Conservation (phyloP, 2,113 vertebrate genomes). For the Stictonetta naevosa region DNA sequence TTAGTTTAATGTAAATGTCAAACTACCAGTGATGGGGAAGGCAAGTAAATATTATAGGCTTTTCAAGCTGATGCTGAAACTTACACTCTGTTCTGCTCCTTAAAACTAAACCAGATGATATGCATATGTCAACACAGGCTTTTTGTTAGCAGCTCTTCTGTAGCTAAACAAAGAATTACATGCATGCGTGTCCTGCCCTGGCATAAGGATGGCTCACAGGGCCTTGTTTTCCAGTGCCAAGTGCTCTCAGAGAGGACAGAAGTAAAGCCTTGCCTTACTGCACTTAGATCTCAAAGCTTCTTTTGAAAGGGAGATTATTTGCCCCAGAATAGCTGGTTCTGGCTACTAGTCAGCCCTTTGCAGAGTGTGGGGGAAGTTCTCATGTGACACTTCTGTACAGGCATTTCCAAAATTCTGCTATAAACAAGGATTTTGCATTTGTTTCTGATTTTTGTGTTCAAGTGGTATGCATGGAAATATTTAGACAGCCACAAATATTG, state of each 20-base stretch:
- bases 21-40: background rate
- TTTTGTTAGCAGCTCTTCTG: background rate
- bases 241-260: background rate
- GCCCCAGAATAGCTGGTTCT: background rate
- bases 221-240: background rate
- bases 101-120: background rate
- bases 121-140: background rate
- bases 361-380: background rate
- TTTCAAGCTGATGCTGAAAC: background rate
- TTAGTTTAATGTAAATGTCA: background rate
- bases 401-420: background rate
- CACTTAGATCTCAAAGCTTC: background rate
- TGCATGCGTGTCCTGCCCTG: background rate
- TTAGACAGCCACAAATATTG: background rate
- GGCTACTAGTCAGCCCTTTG: background rate
- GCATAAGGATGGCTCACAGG: background rate
- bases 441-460: background rate
- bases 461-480: background rate
- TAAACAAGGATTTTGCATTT: background rate
- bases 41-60: background rate
- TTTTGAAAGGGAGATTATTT: background rate
- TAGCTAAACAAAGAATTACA: background rate
- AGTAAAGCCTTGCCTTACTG: background rate
- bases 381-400: background rate
- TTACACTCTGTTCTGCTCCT: background rate